A percentile compares a stretch with the other conserved stretches of the same genome.
Conservation (phyloP, 2,113 vertebrate genomes). For the Tragelaphus strepsiceros region DNA sequence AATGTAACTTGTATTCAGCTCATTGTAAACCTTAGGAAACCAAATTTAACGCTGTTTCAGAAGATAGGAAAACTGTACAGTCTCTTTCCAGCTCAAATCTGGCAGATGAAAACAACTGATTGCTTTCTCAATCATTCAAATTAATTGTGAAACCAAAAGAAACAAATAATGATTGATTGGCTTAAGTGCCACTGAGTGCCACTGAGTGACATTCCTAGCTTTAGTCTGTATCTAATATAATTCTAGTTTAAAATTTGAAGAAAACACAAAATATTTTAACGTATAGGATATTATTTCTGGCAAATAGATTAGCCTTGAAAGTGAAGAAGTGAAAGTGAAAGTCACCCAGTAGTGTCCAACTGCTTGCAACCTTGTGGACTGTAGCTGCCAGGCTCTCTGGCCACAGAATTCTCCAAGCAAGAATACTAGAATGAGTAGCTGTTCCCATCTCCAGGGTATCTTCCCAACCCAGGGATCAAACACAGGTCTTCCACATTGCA, state of each 20-base stretch:
- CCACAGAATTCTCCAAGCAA: neutral
- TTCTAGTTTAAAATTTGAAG: neutral
- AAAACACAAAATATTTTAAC: neutral
- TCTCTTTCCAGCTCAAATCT: neutral
- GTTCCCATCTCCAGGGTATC: neutral
- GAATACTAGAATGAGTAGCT: neutral
- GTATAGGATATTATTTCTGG: neutral
- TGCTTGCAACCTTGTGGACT: neutral
- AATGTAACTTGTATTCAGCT: slow-evolving; percentile 7
- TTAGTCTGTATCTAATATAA: neutral
- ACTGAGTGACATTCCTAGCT: neutral
- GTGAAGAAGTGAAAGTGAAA: neutral
- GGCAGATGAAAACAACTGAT: neutral
- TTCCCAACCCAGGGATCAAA: neutral
- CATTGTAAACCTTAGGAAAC: slow-evolving; percentile 47
- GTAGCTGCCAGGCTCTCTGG: neutral
- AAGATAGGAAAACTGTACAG: neutral
- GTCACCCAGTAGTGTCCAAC: neutral
- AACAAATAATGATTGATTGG: neutral
- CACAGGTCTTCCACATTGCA: neutral
- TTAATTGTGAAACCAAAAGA: slow-evolving; percentile 49
- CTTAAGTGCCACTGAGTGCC: neutral
- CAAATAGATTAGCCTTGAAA: neutral
- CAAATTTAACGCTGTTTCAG: neutral
- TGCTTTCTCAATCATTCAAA: slow-evolving; percentile 47